These are phyloP conservation scores for Poecile montanus DNA, from an alignment of 2,797 vertebrate genomes.

Conservation along the genomic window DNA sequence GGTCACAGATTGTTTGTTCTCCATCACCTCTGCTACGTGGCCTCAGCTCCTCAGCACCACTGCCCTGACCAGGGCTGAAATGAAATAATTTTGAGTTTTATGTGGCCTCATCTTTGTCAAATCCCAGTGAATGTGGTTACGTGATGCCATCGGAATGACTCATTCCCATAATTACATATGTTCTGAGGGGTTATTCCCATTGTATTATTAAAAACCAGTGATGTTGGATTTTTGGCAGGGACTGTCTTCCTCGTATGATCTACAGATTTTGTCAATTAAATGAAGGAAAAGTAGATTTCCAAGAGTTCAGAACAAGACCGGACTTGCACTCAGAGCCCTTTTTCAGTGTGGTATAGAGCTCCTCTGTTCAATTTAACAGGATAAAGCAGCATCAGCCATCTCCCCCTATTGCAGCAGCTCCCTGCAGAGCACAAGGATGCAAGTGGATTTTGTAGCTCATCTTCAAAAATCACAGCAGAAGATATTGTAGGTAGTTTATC, in stretches of 20 bases:
- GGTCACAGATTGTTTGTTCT: neutral
- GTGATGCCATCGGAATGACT: constrained; percentile 50
- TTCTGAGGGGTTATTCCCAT: constrained; percentile 62
- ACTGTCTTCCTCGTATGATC: constrained; percentile 34
- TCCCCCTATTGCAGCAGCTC: neutral
- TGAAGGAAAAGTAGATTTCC: constrained; percentile 53
- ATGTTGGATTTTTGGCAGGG: constrained; percentile 53
- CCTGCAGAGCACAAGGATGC: neutral
- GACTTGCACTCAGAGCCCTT: neutral
- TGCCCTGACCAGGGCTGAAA: neutral
- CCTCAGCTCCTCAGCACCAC: neutral
- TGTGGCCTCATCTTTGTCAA: constrained; percentile 35
- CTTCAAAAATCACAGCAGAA: neutral
- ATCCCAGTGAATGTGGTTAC: neutral
- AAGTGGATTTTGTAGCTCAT: neutral
- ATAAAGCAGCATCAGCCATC: neutral
- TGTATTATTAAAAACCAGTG: constrained; percentile 61
- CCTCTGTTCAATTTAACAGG: neutral
- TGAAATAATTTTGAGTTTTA: neutral
- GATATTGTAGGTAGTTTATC: neutral
- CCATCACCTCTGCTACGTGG: accelerated
- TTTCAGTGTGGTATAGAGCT: neutral
- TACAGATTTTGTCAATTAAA: constrained; percentile 67
- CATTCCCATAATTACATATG: constrained; percentile 61
- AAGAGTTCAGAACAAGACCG: constrained; percentile 40